Conservation (phyloP, 2,888 invertebrate genomes). For the Trichopria drosophilae region DNA sequence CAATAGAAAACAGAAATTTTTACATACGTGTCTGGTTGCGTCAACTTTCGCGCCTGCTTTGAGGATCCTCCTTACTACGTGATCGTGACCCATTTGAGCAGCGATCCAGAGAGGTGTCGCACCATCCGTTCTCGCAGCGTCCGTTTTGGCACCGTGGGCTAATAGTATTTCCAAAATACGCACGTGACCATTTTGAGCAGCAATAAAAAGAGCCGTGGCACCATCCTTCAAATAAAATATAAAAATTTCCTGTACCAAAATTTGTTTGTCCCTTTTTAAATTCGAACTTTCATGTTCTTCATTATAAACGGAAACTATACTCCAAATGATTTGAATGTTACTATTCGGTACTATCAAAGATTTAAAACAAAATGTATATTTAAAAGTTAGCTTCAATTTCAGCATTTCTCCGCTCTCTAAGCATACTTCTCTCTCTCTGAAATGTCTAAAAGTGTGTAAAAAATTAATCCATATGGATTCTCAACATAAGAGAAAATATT, state of each 20-base stretch:
- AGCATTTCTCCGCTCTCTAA: no score
- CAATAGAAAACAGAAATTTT: neutral
- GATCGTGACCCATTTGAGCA: slow-evolving; percentile 91
- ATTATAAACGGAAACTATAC: neutral
- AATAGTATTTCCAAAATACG: slow-evolving; percentile 76
- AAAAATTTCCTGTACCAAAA: no score
- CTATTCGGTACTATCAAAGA: neutral
- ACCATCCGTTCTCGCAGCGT: slow-evolving; percentile 77
- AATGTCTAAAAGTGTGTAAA: no score
- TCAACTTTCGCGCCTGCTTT: slow-evolving; percentile 80
- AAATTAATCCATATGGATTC: no score
- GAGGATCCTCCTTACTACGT: slow-evolving; percentile 76
- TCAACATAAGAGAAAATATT: no score
- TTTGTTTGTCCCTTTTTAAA: no score
- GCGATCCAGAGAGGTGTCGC: slow-evolving; percentile 93
- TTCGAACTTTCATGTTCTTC: neutral
- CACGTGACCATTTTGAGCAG: slow-evolving; percentile 91
- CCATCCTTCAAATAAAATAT: slow-evolving; percentile 69
- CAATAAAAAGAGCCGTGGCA: slow-evolving; percentile 88
- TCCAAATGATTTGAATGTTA: neutral
- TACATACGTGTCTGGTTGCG: slow-evolving; percentile 73
- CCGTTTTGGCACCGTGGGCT: slow-evolving; percentile 72
- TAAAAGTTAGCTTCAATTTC: no score
- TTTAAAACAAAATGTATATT: neutral
- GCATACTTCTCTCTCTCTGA: no score